Percentiles rank a stretch among this genome's conserved stretches.
Conservation (phyloP, 2,113 vertebrate genomes). For the Gallinago paraguaiae region DNA sequence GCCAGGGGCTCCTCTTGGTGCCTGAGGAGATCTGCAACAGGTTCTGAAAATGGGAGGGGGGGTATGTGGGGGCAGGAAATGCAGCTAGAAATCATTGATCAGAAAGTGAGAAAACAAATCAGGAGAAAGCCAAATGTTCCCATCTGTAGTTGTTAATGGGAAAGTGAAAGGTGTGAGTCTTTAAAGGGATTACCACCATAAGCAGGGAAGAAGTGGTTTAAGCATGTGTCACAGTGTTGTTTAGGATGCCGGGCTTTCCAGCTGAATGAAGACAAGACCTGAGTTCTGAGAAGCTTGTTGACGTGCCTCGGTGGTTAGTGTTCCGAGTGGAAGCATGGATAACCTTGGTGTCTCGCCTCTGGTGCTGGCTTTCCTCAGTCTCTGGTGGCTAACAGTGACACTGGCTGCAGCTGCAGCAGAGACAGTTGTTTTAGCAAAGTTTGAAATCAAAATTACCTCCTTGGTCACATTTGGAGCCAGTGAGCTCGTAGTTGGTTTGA, state of each 20-base stretch:
- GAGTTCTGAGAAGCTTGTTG: background rate
- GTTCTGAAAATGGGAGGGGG: background rate
- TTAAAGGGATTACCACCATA: constrained; percentile 26
- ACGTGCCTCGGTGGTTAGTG: background rate
- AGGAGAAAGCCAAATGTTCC: constrained; percentile 16
- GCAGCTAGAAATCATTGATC: background rate
- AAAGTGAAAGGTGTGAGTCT: constrained; percentile 22
- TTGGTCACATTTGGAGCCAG: background rate
- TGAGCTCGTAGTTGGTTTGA: background rate
- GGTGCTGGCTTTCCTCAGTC: background rate
- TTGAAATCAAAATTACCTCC: background rate
- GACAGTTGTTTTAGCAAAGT: background rate
- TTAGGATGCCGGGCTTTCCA: background rate
- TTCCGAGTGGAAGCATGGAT: background rate
- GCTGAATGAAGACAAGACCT: background rate
- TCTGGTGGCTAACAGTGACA: background rate
- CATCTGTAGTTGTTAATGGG: background rate
- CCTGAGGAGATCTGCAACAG: background rate
- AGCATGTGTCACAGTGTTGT: background rate
- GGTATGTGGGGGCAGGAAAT: too few species aligned
- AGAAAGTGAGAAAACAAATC: constrained; percentile 15
- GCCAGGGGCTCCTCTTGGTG: background rate
- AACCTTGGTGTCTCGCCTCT: background rate
- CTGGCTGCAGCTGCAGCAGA: background rate
- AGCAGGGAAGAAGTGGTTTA: background rate